Conservation (phyloP, 2,113 vertebrate species). For the Neomonachus schauinslandi region DNA sequence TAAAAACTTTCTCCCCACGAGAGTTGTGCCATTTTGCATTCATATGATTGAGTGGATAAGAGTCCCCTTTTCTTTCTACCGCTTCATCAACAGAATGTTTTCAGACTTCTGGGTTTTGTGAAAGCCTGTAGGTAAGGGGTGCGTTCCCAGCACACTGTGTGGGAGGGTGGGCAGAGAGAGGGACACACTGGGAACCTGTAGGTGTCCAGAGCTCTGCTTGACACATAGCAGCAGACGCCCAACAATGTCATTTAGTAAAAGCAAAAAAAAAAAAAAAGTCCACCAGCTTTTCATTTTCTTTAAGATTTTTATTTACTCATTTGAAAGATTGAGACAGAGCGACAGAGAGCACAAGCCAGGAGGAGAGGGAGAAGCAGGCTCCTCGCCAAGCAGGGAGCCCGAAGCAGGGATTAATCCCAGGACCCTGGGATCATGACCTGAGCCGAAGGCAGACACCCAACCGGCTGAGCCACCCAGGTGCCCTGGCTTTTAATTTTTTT, state of each 20-base stretch:
- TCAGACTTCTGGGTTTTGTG: not conserved
- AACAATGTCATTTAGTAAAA: not conserved
- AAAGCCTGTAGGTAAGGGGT: too few species aligned
- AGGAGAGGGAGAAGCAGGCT: too few species aligned
- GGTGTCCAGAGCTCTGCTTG: not conserved
- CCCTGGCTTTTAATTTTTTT: not conserved
- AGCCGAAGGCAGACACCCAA: too few species aligned
- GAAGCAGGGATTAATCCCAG: not conserved
- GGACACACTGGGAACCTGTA: fast-evolving
- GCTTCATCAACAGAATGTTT: not conserved
- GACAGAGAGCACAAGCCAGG: too few species aligned
- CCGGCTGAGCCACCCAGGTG: too few species aligned
- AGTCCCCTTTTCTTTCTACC: not conserved
- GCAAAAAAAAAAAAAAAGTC: not conserved
- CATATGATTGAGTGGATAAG: not conserved
- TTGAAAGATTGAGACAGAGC: too few species aligned
- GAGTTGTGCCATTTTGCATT: not conserved
- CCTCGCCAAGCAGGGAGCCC: too few species aligned
- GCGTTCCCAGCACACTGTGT: not conserved
- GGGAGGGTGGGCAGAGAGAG: fast-evolving
- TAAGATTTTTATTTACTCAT: too few species aligned
- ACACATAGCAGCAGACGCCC: too few species aligned
- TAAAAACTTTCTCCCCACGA: not conserved
- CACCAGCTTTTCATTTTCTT: too few species aligned
- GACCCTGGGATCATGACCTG: not conserved